A percentile compares a stretch with the other conserved stretches of the same genome.
Evolutionary conservation across 2,888 invertebrate genomes (phyloP).

Genomic region (Vannuccia rotundouncinata): DNA sequence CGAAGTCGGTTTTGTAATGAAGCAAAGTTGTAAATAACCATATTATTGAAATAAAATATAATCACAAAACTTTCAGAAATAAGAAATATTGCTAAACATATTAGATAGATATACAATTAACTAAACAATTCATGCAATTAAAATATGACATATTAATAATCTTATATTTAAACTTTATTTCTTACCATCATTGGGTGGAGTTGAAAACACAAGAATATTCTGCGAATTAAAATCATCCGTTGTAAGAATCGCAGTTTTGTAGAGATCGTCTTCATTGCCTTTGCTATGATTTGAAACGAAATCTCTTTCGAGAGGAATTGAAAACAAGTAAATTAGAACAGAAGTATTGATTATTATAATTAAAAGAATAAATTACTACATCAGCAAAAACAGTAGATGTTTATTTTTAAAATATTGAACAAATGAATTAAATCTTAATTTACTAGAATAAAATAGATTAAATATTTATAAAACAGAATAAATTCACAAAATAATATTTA

Average conservation of each 20-base stretch:
- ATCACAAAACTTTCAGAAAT: too few relatives aligned
- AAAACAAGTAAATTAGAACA: too few relatives aligned
- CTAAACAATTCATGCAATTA: too few relatives aligned
- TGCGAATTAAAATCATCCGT: background rate
- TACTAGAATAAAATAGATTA: background rate
- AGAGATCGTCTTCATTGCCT: slow-evolving; percentile 24
- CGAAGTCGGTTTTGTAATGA: too few relatives aligned
- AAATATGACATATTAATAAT: too few relatives aligned
- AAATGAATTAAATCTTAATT: background rate
- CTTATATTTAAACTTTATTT: too few relatives aligned
- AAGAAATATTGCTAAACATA: too few relatives aligned
- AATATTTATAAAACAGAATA: background rate
- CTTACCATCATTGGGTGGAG: slow-evolving; percentile 25
- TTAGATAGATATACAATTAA: too few relatives aligned
- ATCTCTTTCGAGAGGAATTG: too few relatives aligned
- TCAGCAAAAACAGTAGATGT: background rate
- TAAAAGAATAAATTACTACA: background rate
- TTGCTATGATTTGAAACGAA: slow-evolving; percentile 28
- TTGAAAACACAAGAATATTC: background rate
- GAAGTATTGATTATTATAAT: background rate
- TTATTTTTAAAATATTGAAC: background rate
- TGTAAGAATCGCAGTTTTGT: background rate
- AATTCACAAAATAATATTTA: background rate
- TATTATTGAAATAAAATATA: too few relatives aligned
- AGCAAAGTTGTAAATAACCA: too few relatives aligned